Base-by-base conservation (phyloP, 37 sponge, comb jelly and placozoan species). In the Theonella swinhoei region DNA sequence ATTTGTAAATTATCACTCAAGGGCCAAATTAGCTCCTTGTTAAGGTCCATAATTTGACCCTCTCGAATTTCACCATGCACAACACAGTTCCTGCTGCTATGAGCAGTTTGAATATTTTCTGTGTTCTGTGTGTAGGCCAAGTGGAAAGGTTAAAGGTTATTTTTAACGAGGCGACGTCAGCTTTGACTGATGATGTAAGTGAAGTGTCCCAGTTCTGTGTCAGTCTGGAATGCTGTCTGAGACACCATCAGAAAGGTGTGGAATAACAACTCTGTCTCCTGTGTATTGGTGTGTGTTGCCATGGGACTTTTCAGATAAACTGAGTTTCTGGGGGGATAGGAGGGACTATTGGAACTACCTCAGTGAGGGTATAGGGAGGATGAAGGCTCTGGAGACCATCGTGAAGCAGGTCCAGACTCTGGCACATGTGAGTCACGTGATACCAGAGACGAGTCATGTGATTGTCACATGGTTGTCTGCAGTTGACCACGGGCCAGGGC, bases 291-390 rank as follows among this genome's bases (percentile, higher is more conserved):
- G n/a, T n/a, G n/a, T n/a, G n/a, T n/a, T n/a, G n/a, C n/a, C n/a
- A n/a, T n/a, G n/a, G n/a, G n/a, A n/a, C n/a, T n/a, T 32, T 58
- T 37, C 87, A 93, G 94, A 93, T 69, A 89, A 83, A 74, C 35
- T 87, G 20, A 89, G 77, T 33, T 93, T 93, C 77, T 93, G 94
- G 94, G 94, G 94, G 11, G 94, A 93, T 22, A 64, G 90, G 25
- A 69, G 84, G 4, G 94, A 93, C 80, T 93, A 93, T 78, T 93
- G 78, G 83, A 67, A 83, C 72, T 93, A 87, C 66, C 78, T 93
- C 23, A 83, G 70, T 28, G 87, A 89, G 60, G 74, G 63, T 0
- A 62, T 89, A 30, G 79, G 80, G 24, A 47, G 28, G 14, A 81
- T 87, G 72, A 93, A 89, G 71, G 62, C 19, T 0, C 72, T 93